phyloP scores from a whole-genome alignment of 2,797 vertebrate species.

The Natrix natrix region DNA sequence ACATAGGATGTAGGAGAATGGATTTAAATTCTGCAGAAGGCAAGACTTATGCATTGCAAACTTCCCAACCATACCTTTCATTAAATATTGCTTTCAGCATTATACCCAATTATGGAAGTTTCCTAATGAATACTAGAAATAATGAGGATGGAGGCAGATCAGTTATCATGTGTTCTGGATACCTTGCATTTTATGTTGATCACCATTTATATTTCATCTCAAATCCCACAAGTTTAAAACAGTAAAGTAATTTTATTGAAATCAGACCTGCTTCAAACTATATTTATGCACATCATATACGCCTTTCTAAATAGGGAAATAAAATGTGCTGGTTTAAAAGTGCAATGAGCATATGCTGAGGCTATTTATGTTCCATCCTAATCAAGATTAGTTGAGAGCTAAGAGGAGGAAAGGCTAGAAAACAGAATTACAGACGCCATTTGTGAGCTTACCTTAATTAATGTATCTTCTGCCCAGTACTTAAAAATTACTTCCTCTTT shows the following conservation, averaged over 20 bases:
- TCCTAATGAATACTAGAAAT: not conserved
- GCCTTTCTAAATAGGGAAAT: constrained; percentile 39
- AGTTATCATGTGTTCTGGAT: not conserved
- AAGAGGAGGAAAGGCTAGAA: constrained; percentile 13
- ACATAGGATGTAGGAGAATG: not conserved
- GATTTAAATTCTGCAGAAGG: not conserved
- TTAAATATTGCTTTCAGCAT: not conserved
- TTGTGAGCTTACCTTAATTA: constrained; percentile 34
- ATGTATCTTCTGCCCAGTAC: constrained; percentile 1
- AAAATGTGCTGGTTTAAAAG: constrained; percentile 37
- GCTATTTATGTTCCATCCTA: constrained; percentile 47
- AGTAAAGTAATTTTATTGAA: constrained; percentile 45
- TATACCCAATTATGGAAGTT: rapidly evolving
- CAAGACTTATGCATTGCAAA: constrained; percentile 1
- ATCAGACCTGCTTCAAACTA: constrained; percentile 57
- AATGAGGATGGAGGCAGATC: constrained; percentile 21
- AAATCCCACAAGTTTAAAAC: constrained; percentile 24
- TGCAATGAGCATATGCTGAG: constrained; percentile 39
- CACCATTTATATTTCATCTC: constrained; percentile 36
- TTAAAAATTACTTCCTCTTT: constrained; percentile 12
- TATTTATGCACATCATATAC: constrained; percentile 50
- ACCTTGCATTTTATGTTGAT: constrained; percentile 1
- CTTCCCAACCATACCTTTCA: not conserved
- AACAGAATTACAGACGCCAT: constrained; percentile 25
- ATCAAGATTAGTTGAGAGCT: constrained; percentile 8